A percentile compares a stretch with the other conserved stretches of the same genome.
These are phyloP conservation scores for Bubo scandiacus DNA, from an alignment of 2,113 vertebrate genomes.

Conservation along the genomic window DNA sequence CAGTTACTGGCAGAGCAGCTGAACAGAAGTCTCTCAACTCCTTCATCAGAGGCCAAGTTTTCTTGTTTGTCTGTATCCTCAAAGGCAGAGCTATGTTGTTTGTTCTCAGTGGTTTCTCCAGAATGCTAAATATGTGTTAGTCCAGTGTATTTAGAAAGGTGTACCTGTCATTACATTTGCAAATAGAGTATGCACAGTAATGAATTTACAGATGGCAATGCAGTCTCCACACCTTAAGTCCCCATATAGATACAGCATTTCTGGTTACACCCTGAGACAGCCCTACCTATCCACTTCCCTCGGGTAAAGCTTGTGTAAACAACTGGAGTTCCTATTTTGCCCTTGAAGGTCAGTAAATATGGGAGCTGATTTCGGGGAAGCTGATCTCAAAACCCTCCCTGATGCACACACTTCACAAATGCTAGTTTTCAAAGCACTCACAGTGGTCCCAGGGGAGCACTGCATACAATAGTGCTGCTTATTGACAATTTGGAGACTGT, in stretches of 20 bases:
- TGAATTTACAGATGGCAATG: not conserved
- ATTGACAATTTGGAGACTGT: not conserved
- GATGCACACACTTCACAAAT: not conserved
- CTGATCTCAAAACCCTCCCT: not conserved
- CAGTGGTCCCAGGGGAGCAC: not conserved
- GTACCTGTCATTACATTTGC: not conserved
- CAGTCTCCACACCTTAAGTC: not conserved
- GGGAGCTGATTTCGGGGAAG: slow-evolving; percentile 44
- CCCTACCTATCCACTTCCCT: not conserved
- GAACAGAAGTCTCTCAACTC: not conserved
- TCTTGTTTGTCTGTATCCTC: not conserved
- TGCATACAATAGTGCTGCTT: not conserved
- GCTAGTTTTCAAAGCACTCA: slow-evolving; percentile 7
- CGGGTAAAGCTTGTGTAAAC: slow-evolving; percentile 1
- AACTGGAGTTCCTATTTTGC: not conserved
- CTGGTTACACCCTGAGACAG: not conserved
- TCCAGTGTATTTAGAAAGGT: not conserved
- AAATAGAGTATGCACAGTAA: not conserved
- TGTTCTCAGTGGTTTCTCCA: not conserved
- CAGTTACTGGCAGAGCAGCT: not conserved
- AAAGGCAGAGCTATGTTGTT: not conserved
- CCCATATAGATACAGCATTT: not conserved
- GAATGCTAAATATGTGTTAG: not conserved
- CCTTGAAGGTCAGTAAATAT: slow-evolving; percentile 10
- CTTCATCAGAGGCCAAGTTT: not conserved